Conservation (phyloP, 2,797 vertebrate species). For the Naso thynnoides region DNA sequence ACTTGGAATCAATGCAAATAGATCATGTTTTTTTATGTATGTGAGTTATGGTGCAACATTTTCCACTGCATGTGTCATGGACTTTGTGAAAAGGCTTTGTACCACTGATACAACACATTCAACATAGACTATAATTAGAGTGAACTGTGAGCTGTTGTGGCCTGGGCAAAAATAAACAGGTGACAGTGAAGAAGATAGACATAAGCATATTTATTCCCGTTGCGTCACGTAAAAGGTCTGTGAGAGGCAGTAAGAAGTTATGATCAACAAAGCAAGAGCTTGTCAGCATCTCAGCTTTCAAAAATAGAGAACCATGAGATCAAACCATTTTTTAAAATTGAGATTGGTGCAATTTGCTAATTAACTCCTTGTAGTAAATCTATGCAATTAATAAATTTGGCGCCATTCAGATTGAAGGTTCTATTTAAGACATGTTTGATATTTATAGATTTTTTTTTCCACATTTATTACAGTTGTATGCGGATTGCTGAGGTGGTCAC, state of each 20-base stretch:
- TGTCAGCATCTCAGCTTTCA: not conserved
- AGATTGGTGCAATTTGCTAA: not conserved
- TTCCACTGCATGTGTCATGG: not conserved
- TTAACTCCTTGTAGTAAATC: not conserved
- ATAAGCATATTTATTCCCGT: not conserved
- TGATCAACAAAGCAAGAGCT: not conserved
- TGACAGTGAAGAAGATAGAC: not conserved
- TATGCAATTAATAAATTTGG: not conserved
- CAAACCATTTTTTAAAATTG: not conserved
- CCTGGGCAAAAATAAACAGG: not conserved
- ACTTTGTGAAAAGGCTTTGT: not conserved
- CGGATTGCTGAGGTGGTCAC: not conserved
- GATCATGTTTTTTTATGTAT: not conserved
- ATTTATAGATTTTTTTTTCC: not conserved
- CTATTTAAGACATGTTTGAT: not conserved
- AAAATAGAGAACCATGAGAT: not conserved
- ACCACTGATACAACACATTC: not conserved
- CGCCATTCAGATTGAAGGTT: not conserved
- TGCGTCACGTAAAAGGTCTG: not conserved
- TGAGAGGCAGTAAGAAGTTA: not conserved
- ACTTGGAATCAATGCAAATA: constrained; percentile 25
- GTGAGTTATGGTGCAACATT: not conserved
- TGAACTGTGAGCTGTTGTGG: not conserved
- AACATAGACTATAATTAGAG: not conserved
- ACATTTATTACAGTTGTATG: not conserved